Evolutionary conservation across 2,888 invertebrate species (phyloP).

Genomic region (Orthosia incerta): DNA sequence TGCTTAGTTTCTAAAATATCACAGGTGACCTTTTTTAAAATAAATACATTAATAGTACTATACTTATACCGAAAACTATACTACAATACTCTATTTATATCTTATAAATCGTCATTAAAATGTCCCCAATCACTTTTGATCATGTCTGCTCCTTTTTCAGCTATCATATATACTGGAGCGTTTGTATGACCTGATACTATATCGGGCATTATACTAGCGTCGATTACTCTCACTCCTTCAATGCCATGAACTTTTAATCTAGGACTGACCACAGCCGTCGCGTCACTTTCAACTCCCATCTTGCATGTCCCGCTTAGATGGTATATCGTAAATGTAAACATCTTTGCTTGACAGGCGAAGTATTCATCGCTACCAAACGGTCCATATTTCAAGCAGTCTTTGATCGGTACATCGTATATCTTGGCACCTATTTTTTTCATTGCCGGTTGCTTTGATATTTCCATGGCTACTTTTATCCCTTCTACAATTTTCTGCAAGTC

Average conservation of each 20-base stretch:
- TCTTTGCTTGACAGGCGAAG: constrained; percentile 92
- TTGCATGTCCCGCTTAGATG: constrained; percentile 93
- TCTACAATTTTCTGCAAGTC: constrained; percentile 93
- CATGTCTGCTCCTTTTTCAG: constrained; percentile 94
- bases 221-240: constrained; percentile 93
- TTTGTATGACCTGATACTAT: constrained; percentile 95
- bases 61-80: background rate
- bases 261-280: constrained; percentile 92
- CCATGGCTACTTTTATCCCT: constrained; percentile 91
- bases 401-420: constrained; percentile 91
- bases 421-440: constrained; percentile 91
- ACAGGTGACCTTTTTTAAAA: constrained; percentile 13
- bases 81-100: no score
- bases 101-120: constrained; percentile 6
- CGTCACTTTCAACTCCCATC: constrained; percentile 91
- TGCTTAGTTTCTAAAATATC: constrained; percentile 29
- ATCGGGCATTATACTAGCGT: constrained; percentile 95
- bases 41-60: background rate
- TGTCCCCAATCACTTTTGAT: constrained; percentile 91
- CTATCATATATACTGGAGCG: constrained; percentile 95
- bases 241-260: constrained; percentile 93
- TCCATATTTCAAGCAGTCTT: constrained; percentile 90
- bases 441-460: constrained; percentile 91
- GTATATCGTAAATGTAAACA: constrained; percentile 93
- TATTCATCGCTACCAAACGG: constrained; percentile 92